Percentiles rank a stretch among this genome's conserved stretches.
phyloP scores from a whole-genome alignment of 2,797 vertebrate species.

The Aratinga solstitialis region DNA sequence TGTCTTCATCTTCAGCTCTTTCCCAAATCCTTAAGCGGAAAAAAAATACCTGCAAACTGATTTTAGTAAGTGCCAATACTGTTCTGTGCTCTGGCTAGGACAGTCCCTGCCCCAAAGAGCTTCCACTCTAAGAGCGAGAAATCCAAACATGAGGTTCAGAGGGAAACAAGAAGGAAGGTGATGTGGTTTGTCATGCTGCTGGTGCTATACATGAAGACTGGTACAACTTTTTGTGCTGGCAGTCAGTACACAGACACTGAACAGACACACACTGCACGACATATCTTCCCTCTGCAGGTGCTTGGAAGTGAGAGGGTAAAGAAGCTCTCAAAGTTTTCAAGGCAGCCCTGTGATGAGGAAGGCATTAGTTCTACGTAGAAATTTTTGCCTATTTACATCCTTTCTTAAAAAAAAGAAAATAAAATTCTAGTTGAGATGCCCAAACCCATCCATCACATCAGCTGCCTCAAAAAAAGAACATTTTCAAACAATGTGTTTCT shows the following conservation, averaged over 20 bases:
- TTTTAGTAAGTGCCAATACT: background rate
- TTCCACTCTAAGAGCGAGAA: slow-evolving; percentile 19
- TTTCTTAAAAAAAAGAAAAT: slow-evolving; percentile 34
- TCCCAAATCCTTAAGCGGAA: background rate
- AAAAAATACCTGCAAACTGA: background rate
- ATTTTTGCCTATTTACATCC: slow-evolving; percentile 70
- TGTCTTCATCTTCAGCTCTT: slow-evolving; percentile 7
- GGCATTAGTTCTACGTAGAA: slow-evolving; percentile 61
- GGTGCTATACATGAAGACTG: slow-evolving; percentile 29
- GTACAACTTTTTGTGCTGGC: slow-evolving; percentile 29
- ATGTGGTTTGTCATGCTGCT: slow-evolving; percentile 5
- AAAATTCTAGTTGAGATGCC: slow-evolving; percentile 36
- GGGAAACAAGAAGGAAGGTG: background rate
- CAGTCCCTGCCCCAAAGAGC: slow-evolving; percentile 50
- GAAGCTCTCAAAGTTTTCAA: slow-evolving; percentile 38
- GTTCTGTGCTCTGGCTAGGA: slow-evolving; percentile 9
- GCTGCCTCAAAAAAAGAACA: slow-evolving; percentile 73
- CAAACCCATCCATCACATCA: slow-evolving; percentile 34
- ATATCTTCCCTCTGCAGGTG: background rate
- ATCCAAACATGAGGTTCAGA: background rate
- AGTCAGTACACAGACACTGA: background rate
- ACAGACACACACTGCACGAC: background rate
- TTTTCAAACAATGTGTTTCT: slow-evolving; percentile 17
- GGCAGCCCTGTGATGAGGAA: slow-evolving; percentile 43
- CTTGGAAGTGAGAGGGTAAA: slow-evolving; percentile 29